These are phyloP conservation scores for Ostrea denselamellosa DNA, from an alignment of 1,140 invertebrate species.

Conservation along the genomic window DNA sequence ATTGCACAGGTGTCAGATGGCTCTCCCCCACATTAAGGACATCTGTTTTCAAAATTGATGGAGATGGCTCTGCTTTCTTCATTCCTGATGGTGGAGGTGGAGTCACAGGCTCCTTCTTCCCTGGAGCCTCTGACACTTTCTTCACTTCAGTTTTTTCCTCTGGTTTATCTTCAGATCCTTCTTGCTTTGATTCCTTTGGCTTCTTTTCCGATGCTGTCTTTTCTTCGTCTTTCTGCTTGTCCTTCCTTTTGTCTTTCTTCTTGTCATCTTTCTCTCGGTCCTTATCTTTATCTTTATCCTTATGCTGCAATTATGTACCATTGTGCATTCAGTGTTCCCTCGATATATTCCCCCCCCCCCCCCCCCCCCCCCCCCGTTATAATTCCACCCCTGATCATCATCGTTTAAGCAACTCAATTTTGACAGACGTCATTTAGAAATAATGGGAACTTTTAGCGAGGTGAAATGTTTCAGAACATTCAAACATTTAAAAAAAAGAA, in stretches of 20 bases:
- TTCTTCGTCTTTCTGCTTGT: slow-evolving; percentile 45
- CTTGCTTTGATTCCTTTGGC: background rate
- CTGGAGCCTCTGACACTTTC: background rate
- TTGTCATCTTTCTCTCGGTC: slow-evolving; percentile 52
- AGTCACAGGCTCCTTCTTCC: background rate
- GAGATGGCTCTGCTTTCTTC: background rate
- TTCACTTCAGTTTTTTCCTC: slow-evolving; percentile 19
- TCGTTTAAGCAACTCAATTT: no score
- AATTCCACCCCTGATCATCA: no score
- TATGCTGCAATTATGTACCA: slow-evolving; percentile 7
- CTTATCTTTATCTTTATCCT: slow-evolving; percentile 39
- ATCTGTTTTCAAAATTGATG: background rate
- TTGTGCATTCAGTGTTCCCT: no score
- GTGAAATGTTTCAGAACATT: no score
- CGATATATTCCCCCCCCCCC: no score
- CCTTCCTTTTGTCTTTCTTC: slow-evolving; percentile 49
- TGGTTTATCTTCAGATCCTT: background rate
- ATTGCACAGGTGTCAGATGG: slow-evolving; percentile 27
- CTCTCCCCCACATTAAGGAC: background rate
- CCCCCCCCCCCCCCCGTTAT: no score
- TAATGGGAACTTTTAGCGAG: no score
- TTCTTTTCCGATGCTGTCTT: slow-evolving; percentile 40
- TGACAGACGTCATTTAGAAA: no score
- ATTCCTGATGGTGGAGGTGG: background rate
- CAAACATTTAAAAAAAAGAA: no score